These are phyloP conservation scores for Oligia fasciuncula DNA, from an alignment of 2,888 invertebrate genomes.

Conservation along the genomic window DNA sequence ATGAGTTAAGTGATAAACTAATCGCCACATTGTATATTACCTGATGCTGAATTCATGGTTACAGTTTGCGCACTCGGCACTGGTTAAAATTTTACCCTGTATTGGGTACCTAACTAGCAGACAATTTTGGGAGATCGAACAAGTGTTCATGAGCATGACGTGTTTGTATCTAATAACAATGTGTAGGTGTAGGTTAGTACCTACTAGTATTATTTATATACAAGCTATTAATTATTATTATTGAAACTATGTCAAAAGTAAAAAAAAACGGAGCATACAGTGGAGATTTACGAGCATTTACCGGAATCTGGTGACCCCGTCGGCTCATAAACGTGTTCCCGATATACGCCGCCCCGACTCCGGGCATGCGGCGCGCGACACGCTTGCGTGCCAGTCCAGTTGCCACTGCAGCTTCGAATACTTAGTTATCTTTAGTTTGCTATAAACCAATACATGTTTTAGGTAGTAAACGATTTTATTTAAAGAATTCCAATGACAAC, in stretches of 20 bases:
- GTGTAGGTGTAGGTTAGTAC: conserved; percentile 37
- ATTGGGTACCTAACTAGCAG: neutral
- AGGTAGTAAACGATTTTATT: neutral
- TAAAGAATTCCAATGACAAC: neutral
- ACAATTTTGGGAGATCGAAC: neutral
- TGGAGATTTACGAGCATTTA: conserved; percentile 84
- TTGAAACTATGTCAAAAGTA: conserved; percentile 80
- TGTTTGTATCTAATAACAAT: conserved; percentile 23
- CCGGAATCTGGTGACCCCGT: conserved; percentile 87
- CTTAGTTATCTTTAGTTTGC: conserved; percentile 9
- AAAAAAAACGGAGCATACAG: conserved; percentile 81
- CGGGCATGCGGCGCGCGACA: conserved; percentile 61
- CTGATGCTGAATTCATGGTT: too few species aligned
- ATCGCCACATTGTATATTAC: too few species aligned
- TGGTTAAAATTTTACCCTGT: too few species aligned
- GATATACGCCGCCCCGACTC: conserved; percentile 71
- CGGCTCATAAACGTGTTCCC: conserved; percentile 85
- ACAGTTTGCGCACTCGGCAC: too few species aligned
- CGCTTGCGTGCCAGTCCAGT: conserved; percentile 49
- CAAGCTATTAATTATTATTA: conserved; percentile 72
- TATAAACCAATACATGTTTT: conserved; percentile 10
- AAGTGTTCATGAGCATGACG: conserved; percentile 28
- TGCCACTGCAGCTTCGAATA: conserved; percentile 46
- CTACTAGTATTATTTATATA: conserved; percentile 28
- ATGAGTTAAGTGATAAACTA: too few species aligned